Base-by-base conservation (phyloP, 64 coral and sea anemone species). In the Porites australiensis region DNA sequence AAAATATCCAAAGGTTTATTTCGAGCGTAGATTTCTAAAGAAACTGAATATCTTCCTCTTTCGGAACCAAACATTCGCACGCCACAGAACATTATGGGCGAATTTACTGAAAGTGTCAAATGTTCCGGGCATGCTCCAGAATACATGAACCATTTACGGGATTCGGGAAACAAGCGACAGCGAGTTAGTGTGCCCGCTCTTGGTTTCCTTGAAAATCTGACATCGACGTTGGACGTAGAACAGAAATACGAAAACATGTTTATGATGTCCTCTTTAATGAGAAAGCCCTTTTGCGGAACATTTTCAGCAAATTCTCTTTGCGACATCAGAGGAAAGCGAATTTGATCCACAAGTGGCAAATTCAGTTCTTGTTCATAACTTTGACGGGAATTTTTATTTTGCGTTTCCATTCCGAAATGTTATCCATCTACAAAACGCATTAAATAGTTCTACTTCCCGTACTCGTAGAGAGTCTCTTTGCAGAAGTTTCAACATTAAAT, bases 281-380 rank as follows among this genome's bases (percentile, higher is more conserved):
- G 87, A 8, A 96, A 63, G 58, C 72, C 52, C 8, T 91, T 72
- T 2, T 81, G 72, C 12, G 89, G 53, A n/a, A 96, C 95, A 74
- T 79, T 45, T 12, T 77, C 61, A 58, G 67, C 72, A 37, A 96
- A 77, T 49, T 96, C 91, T 79, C 74, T 88, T 70, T 89, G 71
- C 13, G 86, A 83, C 95, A 96, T 96, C 44, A 96, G 72, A 3
- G 91, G 95, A 85, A 96, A 96, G 45, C 95, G 95, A 47, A 96
- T 87, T 14, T 90, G 77, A 21, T 74, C 61, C 55, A 93, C 64
- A 12, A 96, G 55, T 59, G 15, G 2, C 69, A 43, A 70, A 53
- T 71, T 48, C 5, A 70, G 6, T 21, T 46, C 14, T 19, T 58
- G 54, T 50, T 19, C 64, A 8, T 27, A 8, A 0, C 70, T 65